Evolutionary conservation across 2,888 invertebrate species (phyloP).

Genomic region (Elaeidobius kamerunicus): DNA sequence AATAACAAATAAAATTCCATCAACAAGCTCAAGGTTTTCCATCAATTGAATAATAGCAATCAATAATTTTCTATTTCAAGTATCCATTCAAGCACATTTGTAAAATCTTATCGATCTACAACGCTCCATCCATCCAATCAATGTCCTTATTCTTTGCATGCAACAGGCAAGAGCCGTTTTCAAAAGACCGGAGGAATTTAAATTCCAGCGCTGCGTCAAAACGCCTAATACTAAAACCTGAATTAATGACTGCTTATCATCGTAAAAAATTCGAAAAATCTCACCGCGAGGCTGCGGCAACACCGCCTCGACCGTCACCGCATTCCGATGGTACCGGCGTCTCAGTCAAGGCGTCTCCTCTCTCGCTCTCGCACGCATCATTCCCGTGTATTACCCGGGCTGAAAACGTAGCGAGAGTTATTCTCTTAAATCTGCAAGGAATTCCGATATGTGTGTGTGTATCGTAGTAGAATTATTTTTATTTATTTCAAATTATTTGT

Average conservation of each 20-base stretch:
- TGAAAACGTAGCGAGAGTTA: constrained; percentile 32
- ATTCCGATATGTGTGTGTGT: too few relatives aligned
- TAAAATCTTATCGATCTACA: too few relatives aligned
- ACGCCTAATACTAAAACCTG: constrained; percentile 25
- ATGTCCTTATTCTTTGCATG: constrained; percentile 6
- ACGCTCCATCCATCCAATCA: too few relatives aligned
- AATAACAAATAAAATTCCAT: too few relatives aligned
- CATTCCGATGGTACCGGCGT: constrained; percentile 38
- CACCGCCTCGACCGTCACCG: constrained; percentile 40
- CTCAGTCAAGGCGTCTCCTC: constrained; percentile 29
- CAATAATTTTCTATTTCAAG: too few relatives aligned
- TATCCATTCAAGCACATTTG: too few relatives aligned
- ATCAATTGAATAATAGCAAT: too few relatives aligned
- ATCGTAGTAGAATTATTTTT: too few relatives aligned
- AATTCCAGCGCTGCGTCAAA: constrained; percentile 21
- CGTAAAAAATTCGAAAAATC: constrained; percentile 31
- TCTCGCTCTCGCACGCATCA: constrained; percentile 36
- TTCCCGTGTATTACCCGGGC: constrained; percentile 33
- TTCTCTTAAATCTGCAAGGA: constrained; percentile 6
- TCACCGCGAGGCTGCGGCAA: constrained; percentile 30
- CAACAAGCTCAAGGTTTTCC: too few relatives aligned
- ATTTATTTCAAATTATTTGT: too few relatives aligned
- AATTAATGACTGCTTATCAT: constrained; percentile 26
- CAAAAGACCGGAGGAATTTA: constrained; percentile 20
- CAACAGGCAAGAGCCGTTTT: constrained; percentile 6